Evolutionary conservation across 64 coral and sea anemone species (phyloP), one percentile per base, ranked within the genome.

Genomic region (Porites australiensis): DNA sequence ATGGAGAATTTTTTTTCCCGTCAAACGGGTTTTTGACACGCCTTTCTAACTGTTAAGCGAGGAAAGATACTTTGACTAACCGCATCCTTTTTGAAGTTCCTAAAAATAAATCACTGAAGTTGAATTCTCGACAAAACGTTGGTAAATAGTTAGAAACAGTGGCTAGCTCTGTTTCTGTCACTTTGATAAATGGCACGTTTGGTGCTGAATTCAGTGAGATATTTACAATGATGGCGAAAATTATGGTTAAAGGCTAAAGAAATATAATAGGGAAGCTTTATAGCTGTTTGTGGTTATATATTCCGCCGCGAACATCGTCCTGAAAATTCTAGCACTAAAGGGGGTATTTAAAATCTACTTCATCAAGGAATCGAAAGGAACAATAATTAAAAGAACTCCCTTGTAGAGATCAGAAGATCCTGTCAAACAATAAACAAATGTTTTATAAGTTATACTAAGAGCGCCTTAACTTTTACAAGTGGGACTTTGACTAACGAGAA

Each of bases 141-240:
- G 5, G 51, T 78, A 55, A 55, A 55, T 50, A 58, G 50, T 58
- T 55, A 19, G n/a, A 78, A 9, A 78, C 75, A 22, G 51, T 19
- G 54, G 7, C 20, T 51, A 7, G 50, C 75, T 78, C 18, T 23
- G n/a, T 6, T 27, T 50, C 75, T 78, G 50, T 78, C 50, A 78
- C 75, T 50, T 55, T 20, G 19, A 58, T 55, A 58, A 27, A 55
- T 78, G 9, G 9, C 75, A 78, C 75, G 8, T 78, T 55, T 12
- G 49, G 75, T 78, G 75, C 18, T 58, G 75, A 78, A 78, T 55
- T 57, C 75, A 20, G 75, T 78, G 51, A 78, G 49, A 78, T 78
- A 78, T 78, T 78, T 78, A 78, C 75, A 19, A n/a, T 50, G 49
- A 22, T 78, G 75, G 75, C 75, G 75, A 78, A 58, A 78, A 78